Base-by-base conservation (phyloP, 2,888 invertebrate species). In the Ichneumon xanthorius region DNA sequence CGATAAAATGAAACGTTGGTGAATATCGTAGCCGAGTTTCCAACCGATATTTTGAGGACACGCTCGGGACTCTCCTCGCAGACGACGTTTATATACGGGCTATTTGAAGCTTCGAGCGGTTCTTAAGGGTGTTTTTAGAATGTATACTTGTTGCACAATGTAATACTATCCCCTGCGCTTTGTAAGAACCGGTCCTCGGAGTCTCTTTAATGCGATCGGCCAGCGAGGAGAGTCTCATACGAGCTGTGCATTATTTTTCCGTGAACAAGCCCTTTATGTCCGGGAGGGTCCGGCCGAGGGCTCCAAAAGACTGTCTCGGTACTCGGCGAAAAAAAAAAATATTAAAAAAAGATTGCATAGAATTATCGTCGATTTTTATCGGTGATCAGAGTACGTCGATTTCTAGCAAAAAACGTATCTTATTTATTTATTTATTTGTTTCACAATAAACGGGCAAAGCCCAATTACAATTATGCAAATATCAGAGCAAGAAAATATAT, bases 91-190 rank as follows among this genome's bases (percentile, higher is more conserved):
- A 87, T 90, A 93, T 94, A 94, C 92, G 94, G 94, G 94, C 92
- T 92, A 93, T 93, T 93, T 92, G 92, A 94, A 91, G 89, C 83
- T 87, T 91, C 87, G 87, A 90, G 90, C 88, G 80, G 85, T 91
- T 91, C 92, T 92, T 92, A 90, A 91, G 92, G 91, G 90, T 92
- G 92, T 93, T 76, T 93, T 92, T 92, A 89, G 88, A 90, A 91
- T 90, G 80, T 85, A 90, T 90, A 92, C 92, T 93, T 92, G 92
- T 92, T 91, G 91, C 92, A 93, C 93, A 94, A 93, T 94, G 93
- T 93, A 93, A 93, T 92, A 92, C 91, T 93, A 93, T 93, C 92
- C 92, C 89, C 87, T 87, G 77, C 50, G 72, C 80, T 85, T 90
- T 90, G 87, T 89, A 85, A 71, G 75, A 70, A 86, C 75, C 84